Conservation (phyloP, 2,113 vertebrate genomes). For the Dipodomys spectabilis region DNA sequence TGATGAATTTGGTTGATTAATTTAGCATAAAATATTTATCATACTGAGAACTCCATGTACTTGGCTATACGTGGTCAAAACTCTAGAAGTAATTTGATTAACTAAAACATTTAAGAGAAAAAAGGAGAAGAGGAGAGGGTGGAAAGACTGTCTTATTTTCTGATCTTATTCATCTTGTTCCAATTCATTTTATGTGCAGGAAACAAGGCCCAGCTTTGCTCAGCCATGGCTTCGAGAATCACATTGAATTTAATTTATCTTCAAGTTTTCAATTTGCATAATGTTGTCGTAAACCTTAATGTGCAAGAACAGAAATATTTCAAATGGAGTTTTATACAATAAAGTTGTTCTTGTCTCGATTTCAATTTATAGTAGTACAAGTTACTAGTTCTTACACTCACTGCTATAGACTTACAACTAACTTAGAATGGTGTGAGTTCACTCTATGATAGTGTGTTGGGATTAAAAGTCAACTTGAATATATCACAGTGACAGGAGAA, state of each 20-base stretch:
- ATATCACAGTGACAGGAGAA: neutral
- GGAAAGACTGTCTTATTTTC: conserved; percentile 12
- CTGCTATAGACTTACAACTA: neutral
- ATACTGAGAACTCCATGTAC: neutral
- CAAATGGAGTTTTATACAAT: conserved; percentile 52
- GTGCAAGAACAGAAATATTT: conserved; percentile 50
- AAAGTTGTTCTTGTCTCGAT: conserved; percentile 21
- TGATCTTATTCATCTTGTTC: neutral
- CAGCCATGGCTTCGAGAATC: conserved; percentile 12
- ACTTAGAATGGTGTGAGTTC: neutral
- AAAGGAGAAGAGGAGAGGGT: neutral
- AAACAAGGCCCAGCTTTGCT: neutral
- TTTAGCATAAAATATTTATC: neutral
- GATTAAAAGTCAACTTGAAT: neutral
- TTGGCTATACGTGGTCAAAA: neutral
- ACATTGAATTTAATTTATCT: conserved; percentile 48
- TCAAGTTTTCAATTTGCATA: conserved; percentile 47
- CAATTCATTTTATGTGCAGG: conserved; percentile 3
- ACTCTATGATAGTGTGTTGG: neutral
- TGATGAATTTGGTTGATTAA: neutral
- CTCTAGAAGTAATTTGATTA: neutral
- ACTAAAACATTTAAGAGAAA: neutral
- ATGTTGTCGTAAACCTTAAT: conserved; percentile 51
- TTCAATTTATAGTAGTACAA: neutral
- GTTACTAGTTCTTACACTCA: neutral